Conservation (phyloP, 2,797 vertebrate genomes). For the Eptatretus atami region DNA sequence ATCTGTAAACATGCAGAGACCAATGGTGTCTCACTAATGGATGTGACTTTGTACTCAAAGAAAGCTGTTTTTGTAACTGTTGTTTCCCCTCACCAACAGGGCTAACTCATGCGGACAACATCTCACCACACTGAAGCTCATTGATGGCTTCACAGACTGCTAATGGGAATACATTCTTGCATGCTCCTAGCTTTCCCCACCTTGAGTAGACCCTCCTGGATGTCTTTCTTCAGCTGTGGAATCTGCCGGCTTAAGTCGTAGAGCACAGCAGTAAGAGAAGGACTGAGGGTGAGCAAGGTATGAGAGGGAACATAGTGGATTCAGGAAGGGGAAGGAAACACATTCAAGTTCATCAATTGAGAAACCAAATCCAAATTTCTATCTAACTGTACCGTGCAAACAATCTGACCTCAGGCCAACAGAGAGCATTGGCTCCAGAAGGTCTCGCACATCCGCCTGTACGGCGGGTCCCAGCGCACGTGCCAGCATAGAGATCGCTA, state of each 20-base stretch:
- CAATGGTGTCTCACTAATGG: background rate
- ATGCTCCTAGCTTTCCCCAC: background rate
- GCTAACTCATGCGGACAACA: too few species aligned
- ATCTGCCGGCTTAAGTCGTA: conserved; percentile 92
- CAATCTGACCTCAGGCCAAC: conserved; percentile 53
- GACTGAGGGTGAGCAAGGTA: conserved; percentile 18
- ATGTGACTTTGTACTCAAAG: too few species aligned
- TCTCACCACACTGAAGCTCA: too few species aligned
- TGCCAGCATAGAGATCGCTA: conserved; percentile 90
- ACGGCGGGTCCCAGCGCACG: conserved; percentile 81
- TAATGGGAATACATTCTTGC: too few species aligned
- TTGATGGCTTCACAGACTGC: too few species aligned
- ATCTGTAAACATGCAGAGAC: conserved; percentile 15
- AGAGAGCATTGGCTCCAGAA: conserved; percentile 82
- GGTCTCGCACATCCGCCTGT: conserved; percentile 86
- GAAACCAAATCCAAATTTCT: background rate
- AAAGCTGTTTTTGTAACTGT: too few species aligned
- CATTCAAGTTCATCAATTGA: background rate
- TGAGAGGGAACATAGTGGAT: background rate
- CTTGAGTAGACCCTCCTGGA: conserved; percentile 81
- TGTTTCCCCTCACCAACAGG: too few species aligned
- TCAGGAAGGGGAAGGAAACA: background rate
- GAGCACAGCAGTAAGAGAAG: conserved; percentile 66
- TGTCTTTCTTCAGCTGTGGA: conserved; percentile 83
- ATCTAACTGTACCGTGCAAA: background rate